phyloP scores from a whole-genome alignment of 2,888 invertebrate genomes.

The Sylvicola fuscatus region DNA sequence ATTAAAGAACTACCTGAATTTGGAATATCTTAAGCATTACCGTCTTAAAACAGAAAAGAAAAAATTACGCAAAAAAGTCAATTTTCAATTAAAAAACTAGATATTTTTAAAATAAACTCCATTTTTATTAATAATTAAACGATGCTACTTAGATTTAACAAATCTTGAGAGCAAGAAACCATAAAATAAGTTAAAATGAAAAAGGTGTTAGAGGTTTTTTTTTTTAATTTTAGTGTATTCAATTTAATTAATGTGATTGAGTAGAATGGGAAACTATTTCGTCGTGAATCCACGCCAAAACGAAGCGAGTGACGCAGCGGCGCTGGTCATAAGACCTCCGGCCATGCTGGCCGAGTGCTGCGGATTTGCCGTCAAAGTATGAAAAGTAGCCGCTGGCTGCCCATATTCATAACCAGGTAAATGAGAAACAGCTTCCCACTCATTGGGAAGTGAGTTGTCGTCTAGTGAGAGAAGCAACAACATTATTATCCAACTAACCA shows the following conservation, averaged over 20 bases:
- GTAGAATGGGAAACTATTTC: slow-evolving; percentile 6
- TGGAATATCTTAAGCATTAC: too few species aligned
- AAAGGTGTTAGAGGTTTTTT: too few species aligned
- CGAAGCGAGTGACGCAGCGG: slow-evolving; percentile 63
- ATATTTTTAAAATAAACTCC: too few species aligned
- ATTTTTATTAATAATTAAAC: neutral
- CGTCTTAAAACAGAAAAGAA: too few species aligned
- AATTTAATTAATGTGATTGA: neutral
- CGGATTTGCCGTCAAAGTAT: slow-evolving; percentile 9
- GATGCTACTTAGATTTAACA: too few species aligned
- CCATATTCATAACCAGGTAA: slow-evolving; percentile 4
- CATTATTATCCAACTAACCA: slow-evolving; percentile 8
- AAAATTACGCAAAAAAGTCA: too few species aligned
- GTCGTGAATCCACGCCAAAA: slow-evolving; percentile 56
- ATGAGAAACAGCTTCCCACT: slow-evolving; percentile 52
- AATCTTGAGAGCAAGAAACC: too few species aligned
- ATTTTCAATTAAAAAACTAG: too few species aligned
- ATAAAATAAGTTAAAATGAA: too few species aligned
- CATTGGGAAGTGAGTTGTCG: slow-evolving; percentile 49
- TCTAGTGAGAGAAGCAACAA: slow-evolving; percentile 4
- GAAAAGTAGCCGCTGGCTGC: neutral
- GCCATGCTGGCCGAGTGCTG: slow-evolving; percentile 33
- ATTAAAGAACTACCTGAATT: too few species aligned
- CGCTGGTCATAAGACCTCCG: slow-evolving; percentile 58
- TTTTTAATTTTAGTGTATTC: too few species aligned